Conservation (phyloP, 2,113 vertebrate genomes). For the Mustela nigripes region DNA sequence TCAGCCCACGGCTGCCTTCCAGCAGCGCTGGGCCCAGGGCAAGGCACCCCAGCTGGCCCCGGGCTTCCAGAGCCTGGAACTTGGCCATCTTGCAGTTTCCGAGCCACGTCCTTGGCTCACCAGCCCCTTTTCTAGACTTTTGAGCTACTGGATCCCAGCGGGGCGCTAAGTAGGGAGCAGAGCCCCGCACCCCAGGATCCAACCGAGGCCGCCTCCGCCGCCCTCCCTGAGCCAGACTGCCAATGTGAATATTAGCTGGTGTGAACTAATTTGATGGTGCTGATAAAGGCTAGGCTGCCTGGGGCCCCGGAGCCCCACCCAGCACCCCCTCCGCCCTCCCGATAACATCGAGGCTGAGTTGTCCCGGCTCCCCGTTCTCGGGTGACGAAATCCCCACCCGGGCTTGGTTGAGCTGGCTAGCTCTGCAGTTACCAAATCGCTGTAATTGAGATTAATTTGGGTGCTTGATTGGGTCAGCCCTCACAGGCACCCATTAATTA, state of each 20-base stretch:
- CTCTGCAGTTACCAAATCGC: conserved; percentile 90
- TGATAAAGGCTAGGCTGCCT: conserved; percentile 85
- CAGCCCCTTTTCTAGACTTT: neutral
- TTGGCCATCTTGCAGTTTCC: neutral
- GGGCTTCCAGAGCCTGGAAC: neutral
- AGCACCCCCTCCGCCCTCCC: conserved; percentile 68
- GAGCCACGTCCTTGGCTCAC: neutral
- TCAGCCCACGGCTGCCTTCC: conserved; percentile 1
- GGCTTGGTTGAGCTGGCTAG: conserved; percentile 87
- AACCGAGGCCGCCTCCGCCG: neutral
- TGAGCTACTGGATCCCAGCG: neutral
- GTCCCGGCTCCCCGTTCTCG: conserved; percentile 84
- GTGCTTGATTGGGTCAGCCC: conserved; percentile 88
- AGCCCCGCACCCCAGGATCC: neutral
- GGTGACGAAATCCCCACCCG: conserved; percentile 87
- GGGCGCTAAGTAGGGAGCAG: neutral
- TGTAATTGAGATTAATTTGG: conserved; percentile 92
- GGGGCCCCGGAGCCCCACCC: conserved; percentile 85
- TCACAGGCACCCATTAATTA: conserved; percentile 92
- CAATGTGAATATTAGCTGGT: conserved; percentile 84
- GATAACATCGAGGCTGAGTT: conserved; percentile 88
- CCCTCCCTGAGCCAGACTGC: neutral
- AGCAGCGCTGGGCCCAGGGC: neutral
- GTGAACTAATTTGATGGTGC: conserved; percentile 86
- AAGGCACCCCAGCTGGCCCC: neutral